Base-by-base conservation (phyloP, 2,888 invertebrate species). In the Synanthedon andrenaeformis region DNA sequence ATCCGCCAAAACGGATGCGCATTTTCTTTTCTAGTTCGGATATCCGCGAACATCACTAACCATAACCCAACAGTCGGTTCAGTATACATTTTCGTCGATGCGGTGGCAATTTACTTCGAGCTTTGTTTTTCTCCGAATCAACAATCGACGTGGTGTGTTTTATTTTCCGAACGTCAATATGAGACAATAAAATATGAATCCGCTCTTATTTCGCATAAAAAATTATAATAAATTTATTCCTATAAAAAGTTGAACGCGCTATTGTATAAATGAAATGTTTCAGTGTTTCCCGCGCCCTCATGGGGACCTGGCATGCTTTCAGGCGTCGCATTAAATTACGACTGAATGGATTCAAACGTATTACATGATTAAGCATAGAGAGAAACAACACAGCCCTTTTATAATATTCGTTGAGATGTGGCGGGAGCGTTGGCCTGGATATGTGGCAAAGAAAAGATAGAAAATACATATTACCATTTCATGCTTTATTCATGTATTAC, bases 401-500 rank as follows among this genome's bases (percentile, higher is more conserved):
- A 45, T 35, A 35, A 10, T 45, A 45, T 45, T 45, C 11, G n/a
- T 45, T n/a, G 45, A 14, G 14, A 45, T 14, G 45, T 45, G 45
- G 13, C n/a, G 45, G 45, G 35, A 35, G 45, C 54, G 49, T 51
- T 52, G 55, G 53, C 55, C 57, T 55, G 52, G 49, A 55, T 57
- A 52, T 52, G 41, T 52, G 51, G 55, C 55, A 53, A 55, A 53
- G 57, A 52, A 57, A 55, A 55, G 55, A 57, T 57, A 57, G 55
- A 53, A 53, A 57, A 57, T 57, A 57, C n/a, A 58, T 49, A 61
- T 61, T 61, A 58, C 52, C 58, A 61, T 60, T 60, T 57, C 58
- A 61, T 61, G 61, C 49, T 53, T 59, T 59, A 61, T 61, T 61
- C 61, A 61, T 60, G 51, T 52, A 54, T 57, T 58, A 57, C 59